Evolutionary conservation across 2,888 invertebrate species (phyloP).

Genomic region (Aspidapion aeneum): DNA sequence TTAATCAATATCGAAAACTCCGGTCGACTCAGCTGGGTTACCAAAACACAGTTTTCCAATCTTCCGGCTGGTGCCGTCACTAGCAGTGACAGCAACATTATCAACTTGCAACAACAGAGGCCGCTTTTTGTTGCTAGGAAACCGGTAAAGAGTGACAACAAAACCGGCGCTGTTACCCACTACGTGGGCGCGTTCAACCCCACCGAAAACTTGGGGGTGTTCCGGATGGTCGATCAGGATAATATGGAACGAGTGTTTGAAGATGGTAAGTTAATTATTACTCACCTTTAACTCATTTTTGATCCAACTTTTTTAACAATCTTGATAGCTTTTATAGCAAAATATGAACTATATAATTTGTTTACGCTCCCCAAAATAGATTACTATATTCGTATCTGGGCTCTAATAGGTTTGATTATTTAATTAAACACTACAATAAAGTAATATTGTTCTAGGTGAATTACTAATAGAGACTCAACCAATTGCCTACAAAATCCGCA

Average conservation of each 20-base stretch:
- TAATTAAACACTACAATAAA: no score
- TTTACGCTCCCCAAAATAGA: no score
- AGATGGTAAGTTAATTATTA: conserved; percentile 58
- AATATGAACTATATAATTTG: no score
- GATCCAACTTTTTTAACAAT: no score
- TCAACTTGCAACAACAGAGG: conserved; percentile 31
- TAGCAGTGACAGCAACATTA: conserved; percentile 53
- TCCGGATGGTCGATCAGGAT: conserved; percentile 63
- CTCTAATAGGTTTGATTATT: no score
- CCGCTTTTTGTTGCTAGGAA: conserved; percentile 40
- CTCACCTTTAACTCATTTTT: no score
- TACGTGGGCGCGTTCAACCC: conserved; percentile 70
- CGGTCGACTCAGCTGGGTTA: conserved; percentile 70
- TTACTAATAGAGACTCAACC: conserved; percentile 80
- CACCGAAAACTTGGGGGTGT: conserved; percentile 60
- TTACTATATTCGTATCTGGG: no score
- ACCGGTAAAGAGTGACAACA: conserved; percentile 32
- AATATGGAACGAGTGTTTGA: conserved; percentile 56
- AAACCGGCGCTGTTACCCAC: conserved; percentile 49
- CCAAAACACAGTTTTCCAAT: conserved; percentile 66
- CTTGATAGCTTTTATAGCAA: no score
- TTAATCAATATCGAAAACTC: conserved; percentile 75
- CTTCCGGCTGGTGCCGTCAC: conserved; percentile 68
- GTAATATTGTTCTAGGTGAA: conserved; percentile 51
- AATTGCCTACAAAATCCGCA: conserved; percentile 67